A percentile compares a stretch with the other conserved stretches of the same genome.
Evolutionary conservation across 2,797 vertebrate species (phyloP).

Genomic region (Sebastes elongatus): DNA sequence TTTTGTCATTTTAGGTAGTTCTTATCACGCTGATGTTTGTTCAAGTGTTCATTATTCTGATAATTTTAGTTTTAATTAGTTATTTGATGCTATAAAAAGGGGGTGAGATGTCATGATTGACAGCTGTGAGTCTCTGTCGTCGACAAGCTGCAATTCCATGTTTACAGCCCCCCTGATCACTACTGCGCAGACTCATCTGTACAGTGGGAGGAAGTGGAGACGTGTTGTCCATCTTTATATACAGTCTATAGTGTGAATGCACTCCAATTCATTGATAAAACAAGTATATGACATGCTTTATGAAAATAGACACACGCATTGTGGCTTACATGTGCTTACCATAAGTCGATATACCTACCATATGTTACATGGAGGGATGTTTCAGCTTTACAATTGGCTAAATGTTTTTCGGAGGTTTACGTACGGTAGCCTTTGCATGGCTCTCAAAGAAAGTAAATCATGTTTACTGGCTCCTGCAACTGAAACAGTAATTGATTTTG

Average conservation of each 20-base stretch:
- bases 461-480: conserved; percentile 45
- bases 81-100: too few species aligned
- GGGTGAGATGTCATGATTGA: too few species aligned
- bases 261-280: not conserved
- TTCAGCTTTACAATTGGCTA: conserved; percentile 22
- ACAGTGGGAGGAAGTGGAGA: too few species aligned
- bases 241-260: too few species aligned
- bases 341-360: not conserved
- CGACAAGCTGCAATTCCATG: too few species aligned
- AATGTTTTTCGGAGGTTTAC: conserved; percentile 20
- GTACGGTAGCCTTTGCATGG: conserved; percentile 12
- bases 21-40: not conserved
- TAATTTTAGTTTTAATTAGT: too few species aligned
- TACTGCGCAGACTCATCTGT: too few species aligned
- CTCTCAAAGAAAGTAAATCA: conserved; percentile 57
- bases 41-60: too few species aligned
- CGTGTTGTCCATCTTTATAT: too few species aligned
- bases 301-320: conserved; percentile 1
- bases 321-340: not conserved
- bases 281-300: not conserved
- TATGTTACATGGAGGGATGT: conserved; percentile 11
- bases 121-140: too few species aligned
- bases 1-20: not conserved
- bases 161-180: too few species aligned
- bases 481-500: conserved; percentile 63